phyloP scores from a whole-genome alignment of 2,888 invertebrate species.

The Acleris holmiana region DNA sequence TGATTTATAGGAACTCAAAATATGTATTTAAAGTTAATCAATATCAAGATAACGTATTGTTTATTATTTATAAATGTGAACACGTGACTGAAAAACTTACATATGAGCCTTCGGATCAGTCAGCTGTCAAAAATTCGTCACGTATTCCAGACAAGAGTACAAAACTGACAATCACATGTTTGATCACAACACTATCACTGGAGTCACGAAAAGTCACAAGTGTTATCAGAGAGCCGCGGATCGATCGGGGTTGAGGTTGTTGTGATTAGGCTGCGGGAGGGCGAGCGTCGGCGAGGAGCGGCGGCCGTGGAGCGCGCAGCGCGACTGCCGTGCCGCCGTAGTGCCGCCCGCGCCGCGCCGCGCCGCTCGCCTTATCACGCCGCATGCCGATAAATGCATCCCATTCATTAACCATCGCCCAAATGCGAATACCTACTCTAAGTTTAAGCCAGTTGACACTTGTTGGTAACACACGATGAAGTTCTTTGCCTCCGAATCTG shows the following conservation, averaged over 20 bases:
- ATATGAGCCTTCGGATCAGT: conserved; percentile 21
- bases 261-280: conserved; percentile 63
- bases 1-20: too few species aligned
- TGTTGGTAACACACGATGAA: too few species aligned
- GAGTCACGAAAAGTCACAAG: conserved; percentile 68
- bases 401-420: conserved; percentile 31
- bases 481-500: too few species aligned
- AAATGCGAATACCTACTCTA: conserved; percentile 1
- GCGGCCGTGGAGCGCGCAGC: conserved; percentile 68
- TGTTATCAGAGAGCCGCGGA: conserved; percentile 71
- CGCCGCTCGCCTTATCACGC: conserved; percentile 29
- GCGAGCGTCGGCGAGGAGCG: conserved; percentile 48
- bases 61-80: not conserved
- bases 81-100: conserved; percentile 24
- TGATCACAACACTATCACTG: conserved; percentile 57
- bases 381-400: conserved; percentile 37
- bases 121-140: conserved; percentile 34
- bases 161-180: conserved; percentile 49
- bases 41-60: too few species aligned
- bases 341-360: conserved; percentile 34
- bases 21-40: too few species aligned
- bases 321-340: conserved; percentile 59
- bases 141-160: conserved; percentile 37
- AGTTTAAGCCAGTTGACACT: too few species aligned
- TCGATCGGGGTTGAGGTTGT: conserved; percentile 75